Conservation (phyloP, 2,797 vertebrate species). For the Emydoidea blandingii region DNA sequence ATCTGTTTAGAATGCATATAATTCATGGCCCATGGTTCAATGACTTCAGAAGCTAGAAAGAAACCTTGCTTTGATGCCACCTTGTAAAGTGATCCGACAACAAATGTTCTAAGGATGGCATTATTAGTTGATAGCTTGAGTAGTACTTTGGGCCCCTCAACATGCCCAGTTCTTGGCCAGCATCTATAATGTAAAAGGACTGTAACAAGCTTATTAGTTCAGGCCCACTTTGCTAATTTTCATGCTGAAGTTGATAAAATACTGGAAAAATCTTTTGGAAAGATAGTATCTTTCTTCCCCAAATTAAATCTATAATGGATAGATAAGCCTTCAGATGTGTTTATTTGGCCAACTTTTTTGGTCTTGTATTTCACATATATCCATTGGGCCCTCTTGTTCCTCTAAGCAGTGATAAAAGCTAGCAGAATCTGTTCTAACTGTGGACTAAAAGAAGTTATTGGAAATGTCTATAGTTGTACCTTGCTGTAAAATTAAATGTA, state of each 20-base stretch:
- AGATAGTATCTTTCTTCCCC: neutral
- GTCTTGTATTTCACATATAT: neutral
- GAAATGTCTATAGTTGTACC: neutral
- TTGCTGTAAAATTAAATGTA: neutral
- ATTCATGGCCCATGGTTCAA: neutral
- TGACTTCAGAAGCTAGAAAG: neutral
- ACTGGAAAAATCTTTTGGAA: neutral
- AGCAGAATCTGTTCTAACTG: neutral
- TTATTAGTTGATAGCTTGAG: slow-evolving; percentile 25
- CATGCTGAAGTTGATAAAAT: slow-evolving; percentile 13
- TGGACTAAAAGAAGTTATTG: neutral
- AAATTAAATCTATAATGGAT: neutral
- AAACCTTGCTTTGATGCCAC: neutral
- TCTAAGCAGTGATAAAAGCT: rapidly evolving
- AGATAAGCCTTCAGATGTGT: neutral
- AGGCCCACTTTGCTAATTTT: neutral
- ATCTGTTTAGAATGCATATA: neutral
- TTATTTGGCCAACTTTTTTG: neutral
- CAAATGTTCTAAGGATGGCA: neutral
- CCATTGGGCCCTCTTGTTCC: neutral
- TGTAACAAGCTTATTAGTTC: slow-evolving; percentile 24
- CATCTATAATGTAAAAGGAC: neutral
- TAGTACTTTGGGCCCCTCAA: neutral
- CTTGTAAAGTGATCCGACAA: neutral
- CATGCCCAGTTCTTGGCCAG: neutral